A percentile compares a stretch with the other conserved stretches of the same genome.
phyloP scores from a whole-genome alignment of 2,113 vertebrate genomes.

The Hymenochirus boettgeri region DNA sequence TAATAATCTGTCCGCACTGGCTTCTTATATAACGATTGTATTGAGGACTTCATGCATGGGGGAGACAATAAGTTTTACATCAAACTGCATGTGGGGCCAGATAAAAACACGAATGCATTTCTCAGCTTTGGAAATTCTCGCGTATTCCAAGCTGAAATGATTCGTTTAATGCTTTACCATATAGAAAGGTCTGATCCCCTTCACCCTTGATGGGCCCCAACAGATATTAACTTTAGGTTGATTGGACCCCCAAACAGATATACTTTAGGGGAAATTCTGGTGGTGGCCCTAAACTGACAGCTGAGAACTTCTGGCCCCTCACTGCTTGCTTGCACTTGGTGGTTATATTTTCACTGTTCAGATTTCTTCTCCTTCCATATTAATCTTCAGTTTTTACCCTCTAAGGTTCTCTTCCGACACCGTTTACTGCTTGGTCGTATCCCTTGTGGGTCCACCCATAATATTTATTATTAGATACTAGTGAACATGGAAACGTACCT shows the following conservation, averaged over 20 bases:
- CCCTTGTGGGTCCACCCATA: not conserved
- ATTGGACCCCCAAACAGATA: too few species aligned
- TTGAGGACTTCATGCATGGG: constrained; percentile 78
- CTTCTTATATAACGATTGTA: constrained; percentile 60
- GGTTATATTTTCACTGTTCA: not conserved
- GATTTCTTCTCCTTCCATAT: not conserved
- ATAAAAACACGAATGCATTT: not conserved
- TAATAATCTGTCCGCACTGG: constrained; percentile 70
- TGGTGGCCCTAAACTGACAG: too few species aligned
- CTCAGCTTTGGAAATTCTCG: not conserved
- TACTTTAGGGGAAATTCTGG: too few species aligned
- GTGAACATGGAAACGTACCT: not conserved
- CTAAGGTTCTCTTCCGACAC: not conserved
- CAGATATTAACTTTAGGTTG: too few species aligned
- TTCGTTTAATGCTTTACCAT: not conserved
- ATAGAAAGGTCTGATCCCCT: too few species aligned
- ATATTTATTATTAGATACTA: not conserved
- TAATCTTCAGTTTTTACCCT: not conserved
- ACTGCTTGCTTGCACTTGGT: not conserved
- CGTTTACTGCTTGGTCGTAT: not conserved
- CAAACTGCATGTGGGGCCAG: constrained; percentile 76
- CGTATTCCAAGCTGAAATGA: not conserved
- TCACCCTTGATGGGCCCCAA: too few species aligned
- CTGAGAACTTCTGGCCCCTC: not conserved
- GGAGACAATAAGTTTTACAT: constrained; percentile 68